Base-by-base conservation (phyloP, 2,797 vertebrate species). In the Neostethus bicornis region DNA sequence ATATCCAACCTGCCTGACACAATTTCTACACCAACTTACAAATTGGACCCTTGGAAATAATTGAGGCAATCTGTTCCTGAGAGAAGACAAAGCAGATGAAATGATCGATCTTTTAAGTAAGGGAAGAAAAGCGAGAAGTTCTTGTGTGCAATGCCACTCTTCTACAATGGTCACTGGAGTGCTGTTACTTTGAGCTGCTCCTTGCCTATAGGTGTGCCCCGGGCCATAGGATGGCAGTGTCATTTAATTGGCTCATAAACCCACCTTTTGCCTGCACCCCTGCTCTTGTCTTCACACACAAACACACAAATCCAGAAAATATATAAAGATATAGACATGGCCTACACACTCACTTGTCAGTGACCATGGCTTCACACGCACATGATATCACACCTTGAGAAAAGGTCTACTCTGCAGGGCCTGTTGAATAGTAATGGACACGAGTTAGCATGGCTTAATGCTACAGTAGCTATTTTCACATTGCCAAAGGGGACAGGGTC, bases 171-270 rank as follows among this genome's bases (percentile, higher is more conserved):
- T 88, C 79, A 76, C 85, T 66, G 55, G 74, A 85, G 87, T 74
- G 83, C 84, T 68, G 61, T 66, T 88, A 85, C 85, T 84, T 84
- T 84, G 79, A 88, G 85, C 81, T 81, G 76, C 80, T 79, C 62
- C 63, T 71, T 53, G 89, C 90, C 91, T 87, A 77, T 69, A 85
- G 91, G 84, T 84, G 70, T 44, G 91, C 91, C 90, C 73, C 82
- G 62, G 91, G 92, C 90, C 77, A 75, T 71, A 57, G 84, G 85
- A 91, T 89, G 88, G 80, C 82, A 82, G 84, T 84, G 90, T 88
- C 87, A 87, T 85, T 90, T 90, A 92, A 91, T 90, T 90, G 90
- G 91, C 85, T 88, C 76, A 78, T 89, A 80, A 91, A 92, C 91
- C 90, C 89, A 88, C 86, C 83, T 87, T 87, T 88, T 85, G 83